Conservation (phyloP, 2,113 vertebrate species). For the Clarias macrocephalus region DNA sequence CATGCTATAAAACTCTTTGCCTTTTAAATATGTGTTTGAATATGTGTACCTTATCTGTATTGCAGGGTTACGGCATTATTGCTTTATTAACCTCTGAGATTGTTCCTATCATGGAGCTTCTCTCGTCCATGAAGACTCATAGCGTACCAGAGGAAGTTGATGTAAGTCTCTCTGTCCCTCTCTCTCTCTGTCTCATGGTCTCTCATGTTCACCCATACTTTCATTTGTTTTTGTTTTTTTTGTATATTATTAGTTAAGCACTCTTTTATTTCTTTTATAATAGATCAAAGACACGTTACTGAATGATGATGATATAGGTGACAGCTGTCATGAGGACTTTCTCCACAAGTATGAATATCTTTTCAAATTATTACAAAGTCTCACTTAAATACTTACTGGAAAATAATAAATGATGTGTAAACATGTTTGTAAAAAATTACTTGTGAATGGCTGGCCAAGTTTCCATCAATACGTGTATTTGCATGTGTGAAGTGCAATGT, state of each 20-base stretch:
- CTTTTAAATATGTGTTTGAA: too few relatives aligned
- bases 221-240: neutral
- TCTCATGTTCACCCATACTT: neutral
- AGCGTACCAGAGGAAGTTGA: conserved; percentile 90
- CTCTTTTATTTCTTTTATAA: conserved; percentile 45
- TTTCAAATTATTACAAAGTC: neutral
- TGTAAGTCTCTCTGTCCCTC: conserved; percentile 71
- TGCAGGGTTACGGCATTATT: conserved; percentile 92
- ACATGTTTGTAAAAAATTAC: conserved; percentile 1
- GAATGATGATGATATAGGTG: conserved; percentile 96
- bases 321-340: conserved; percentile 95
- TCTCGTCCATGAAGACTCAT: conserved; percentile 96
- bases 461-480: neutral
- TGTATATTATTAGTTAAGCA: neutral
- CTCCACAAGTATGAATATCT: conserved; percentile 83
- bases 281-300: conserved; percentile 89
- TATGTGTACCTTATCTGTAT: conserved; percentile 3
- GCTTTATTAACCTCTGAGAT: conserved; percentile 92
- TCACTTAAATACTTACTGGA: neutral
- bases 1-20: too few relatives aligned
- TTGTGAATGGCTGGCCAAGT: neutral
- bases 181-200: neutral
- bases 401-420: neutral
- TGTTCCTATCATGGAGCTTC: conserved; percentile 92
- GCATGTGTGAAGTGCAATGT: neutral